Evolutionary conservation across 2,797 vertebrate genomes (phyloP).

Genomic region (Aulostomus chinensis): DNA sequence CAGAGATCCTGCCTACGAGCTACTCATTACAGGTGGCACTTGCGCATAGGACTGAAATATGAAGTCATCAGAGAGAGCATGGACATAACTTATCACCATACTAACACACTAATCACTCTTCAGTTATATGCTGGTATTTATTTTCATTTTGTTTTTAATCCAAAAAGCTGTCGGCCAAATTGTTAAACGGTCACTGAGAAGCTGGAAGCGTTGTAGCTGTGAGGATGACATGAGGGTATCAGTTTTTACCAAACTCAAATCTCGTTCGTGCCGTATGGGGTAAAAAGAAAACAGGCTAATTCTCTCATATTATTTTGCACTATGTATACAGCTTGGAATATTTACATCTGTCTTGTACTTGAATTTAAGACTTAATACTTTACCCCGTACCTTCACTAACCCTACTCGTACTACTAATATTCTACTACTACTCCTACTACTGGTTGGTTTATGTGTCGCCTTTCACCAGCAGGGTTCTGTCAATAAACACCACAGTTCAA

Average conservation of each 20-base stretch:
- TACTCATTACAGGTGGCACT: constrained; percentile 90
- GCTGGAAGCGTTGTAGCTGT: neutral
- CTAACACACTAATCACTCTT: constrained; percentile 36
- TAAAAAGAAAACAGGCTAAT: constrained; percentile 48
- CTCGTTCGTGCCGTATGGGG: constrained; percentile 31
- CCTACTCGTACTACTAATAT: neutral
- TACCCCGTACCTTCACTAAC: constrained; percentile 14
- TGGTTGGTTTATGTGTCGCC: constrained; percentile 1
- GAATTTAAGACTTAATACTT: constrained; percentile 16
- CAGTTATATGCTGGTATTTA: constrained; percentile 23
- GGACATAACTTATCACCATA: constrained; percentile 42
- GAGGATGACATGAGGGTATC: neutral
- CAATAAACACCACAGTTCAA: constrained; percentile 8
- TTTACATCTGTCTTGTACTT: constrained; percentile 47
- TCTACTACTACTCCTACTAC: constrained; percentile 8
- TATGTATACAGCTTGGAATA: constrained; percentile 60
- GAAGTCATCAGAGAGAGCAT: constrained; percentile 73
- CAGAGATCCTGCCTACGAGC: constrained; percentile 92
- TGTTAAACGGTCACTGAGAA: constrained; percentile 30
- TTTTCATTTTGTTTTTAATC: neutral
- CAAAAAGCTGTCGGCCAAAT: constrained; percentile 42
- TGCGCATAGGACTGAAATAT: constrained; percentile 87
- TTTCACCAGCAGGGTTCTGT: constrained; percentile 33
- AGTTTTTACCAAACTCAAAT: constrained; percentile 16
- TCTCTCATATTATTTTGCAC: constrained; percentile 71